Evolutionary conservation across 2,113 vertebrate genomes (phyloP).

Genomic region (cat (Felis catus)): F.catus_Fca126_mat1.0 CM031412.1:4588001-4588500

Average conservation of each 20-base stretch:
- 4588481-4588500: neutral
- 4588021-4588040: too few relatives aligned
- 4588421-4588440: neutral
- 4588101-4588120: too few relatives aligned
- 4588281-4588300: neutral
- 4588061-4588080: too few relatives aligned
- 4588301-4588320: neutral
- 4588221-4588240: too few relatives aligned
- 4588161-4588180: neutral
- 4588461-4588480: neutral
- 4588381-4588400: neutral
- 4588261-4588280: neutral
- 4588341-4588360: neutral
- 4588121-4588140: neutral
- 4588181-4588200: neutral
- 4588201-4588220: neutral
- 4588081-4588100: too few relatives aligned
- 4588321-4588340: neutral
- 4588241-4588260: accelerated
- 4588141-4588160: neutral
- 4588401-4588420: neutral
- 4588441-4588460: neutral
- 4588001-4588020: too few relatives aligned
- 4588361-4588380: neutral
- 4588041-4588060: too few relatives aligned